Evolutionary conservation across 2,888 invertebrate species (phyloP), one percentile per base, ranked within the genome.

Genomic region (Drosophila subsilvestris): DNA sequence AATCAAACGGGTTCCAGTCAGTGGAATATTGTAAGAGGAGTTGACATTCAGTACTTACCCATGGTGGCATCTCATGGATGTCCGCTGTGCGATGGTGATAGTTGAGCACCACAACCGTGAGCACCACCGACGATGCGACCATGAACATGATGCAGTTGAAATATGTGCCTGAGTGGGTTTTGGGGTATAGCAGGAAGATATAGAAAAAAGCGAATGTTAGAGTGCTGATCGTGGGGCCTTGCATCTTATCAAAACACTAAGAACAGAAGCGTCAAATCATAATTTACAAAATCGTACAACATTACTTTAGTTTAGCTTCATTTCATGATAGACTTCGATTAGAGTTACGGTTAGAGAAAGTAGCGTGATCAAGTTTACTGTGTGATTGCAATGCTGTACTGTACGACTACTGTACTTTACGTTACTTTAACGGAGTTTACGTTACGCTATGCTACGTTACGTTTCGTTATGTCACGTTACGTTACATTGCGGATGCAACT

Each of bases 71-170:
- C 92, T 96, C 97, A 93, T 98, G 98, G 91, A 98, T 98, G 92
- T 98, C 98, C 72, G 98, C 97, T 84, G 97, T 97, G 90, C 98
- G 95, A 93, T 99, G 98, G 93, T 99, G 99, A 93, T 98, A 98
- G 94, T 99, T 99, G 82, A 99, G 95, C 86, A 99, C 98, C 88
- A 98, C 96, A 84, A 99, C 98, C 60, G 99, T 99, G 90, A 98
- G 95, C 88, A 98, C 98, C 93, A 99, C 98, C 78, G 98, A 98
- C 76, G 98, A 97, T 71, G 98, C 98, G 93, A 98, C 98, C 98
- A 99, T 98, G 93, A 99, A 97, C 99, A 99, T 99, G 93, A 98
- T 98, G 94, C 98, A 98, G 94, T 98, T 98, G 95, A 99, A 99
- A 94, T 99, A 99, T 88, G 98, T 98, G 92, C 98, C 98, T 98